Evolutionary conservation across 2,113 vertebrate genomes (phyloP).

Genomic region (Gymnorhina tibicen): DNA sequence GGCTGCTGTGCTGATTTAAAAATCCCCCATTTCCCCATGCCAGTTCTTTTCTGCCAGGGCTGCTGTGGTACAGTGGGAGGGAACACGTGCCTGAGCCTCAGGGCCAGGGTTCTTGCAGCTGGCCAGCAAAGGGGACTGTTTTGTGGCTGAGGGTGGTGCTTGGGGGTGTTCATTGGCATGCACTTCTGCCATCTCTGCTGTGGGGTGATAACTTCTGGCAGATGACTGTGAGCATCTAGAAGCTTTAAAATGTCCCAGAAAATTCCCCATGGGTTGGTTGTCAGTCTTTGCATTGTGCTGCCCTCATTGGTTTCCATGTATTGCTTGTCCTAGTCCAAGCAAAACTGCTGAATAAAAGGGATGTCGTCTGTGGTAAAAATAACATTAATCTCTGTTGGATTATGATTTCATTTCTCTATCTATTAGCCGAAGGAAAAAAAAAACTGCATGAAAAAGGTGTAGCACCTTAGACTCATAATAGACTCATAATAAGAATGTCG

Average conservation of each 20-base stretch:
- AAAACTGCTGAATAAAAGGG: not conserved
- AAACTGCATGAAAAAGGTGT: not conserved
- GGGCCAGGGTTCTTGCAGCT: not conserved
- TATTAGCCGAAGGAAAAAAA: not conserved
- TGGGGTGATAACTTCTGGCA: not conserved
- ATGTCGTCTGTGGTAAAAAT: not conserved
- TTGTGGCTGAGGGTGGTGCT: not conserved
- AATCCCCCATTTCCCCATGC: not conserved
- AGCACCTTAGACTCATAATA: not conserved
- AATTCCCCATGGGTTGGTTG: not conserved
- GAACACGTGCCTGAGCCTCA: fast-evolving
- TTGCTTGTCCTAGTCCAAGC: not conserved
- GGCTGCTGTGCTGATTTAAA: not conserved
- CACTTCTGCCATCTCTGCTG: not conserved
- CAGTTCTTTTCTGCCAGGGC: not conserved
- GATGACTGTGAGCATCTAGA: not conserved
- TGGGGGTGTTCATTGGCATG: not conserved
- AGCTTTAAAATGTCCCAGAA: not conserved
- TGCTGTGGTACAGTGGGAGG: not conserved
- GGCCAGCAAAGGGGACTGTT: not conserved
- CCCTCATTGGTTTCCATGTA: not conserved
- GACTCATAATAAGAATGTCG: not conserved
- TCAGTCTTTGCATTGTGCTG: not conserved
- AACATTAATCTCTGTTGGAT: not conserved
- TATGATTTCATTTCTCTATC: not conserved